These are phyloP conservation scores for Eupeodes latifasciatus DNA, from an alignment of 2,888 invertebrate species.

Conservation along the genomic window DNA sequence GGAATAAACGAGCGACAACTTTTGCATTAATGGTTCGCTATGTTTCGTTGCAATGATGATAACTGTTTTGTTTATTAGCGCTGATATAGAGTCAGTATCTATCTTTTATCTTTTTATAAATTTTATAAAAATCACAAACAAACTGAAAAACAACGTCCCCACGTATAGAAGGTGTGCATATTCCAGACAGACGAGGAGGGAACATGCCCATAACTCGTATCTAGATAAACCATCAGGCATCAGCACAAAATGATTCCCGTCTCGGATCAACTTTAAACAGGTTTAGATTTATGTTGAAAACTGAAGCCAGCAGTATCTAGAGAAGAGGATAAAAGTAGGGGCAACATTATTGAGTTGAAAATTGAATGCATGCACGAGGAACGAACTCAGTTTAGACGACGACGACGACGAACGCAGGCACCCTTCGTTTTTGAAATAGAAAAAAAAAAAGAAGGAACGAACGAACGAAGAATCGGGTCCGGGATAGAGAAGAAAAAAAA, in stretches of 20 bases:
- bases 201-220: constrained; percentile 39
- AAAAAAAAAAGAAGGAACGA: neutral
- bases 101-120: constrained; percentile 20
- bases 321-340: neutral
- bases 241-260: constrained; percentile 55
- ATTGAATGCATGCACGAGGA: constrained; percentile 36
- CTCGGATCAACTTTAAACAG: constrained; percentile 70
- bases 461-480: neutral
- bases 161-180: neutral
- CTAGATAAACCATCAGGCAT: constrained; percentile 65
- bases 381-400: neutral
- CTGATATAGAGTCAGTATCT: constrained; percentile 31
- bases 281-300: constrained; percentile 70
- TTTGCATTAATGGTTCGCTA: constrained; percentile 34
- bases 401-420: neutral
- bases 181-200: constrained; percentile 14
- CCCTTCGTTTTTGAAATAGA: constrained; percentile 2
- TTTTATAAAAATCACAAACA: constrained; percentile 11
- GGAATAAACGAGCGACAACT: constrained; percentile 26
- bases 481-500: no score
- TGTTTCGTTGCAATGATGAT: constrained; percentile 20
- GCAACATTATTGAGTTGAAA: constrained; percentile 14
- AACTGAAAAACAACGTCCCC: neutral
- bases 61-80: constrained; percentile 63
- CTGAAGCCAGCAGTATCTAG: neutral